These are phyloP conservation scores for Chaetorhynchus papuensis DNA, from an alignment of 2,113 vertebrate species.

Conservation along the genomic window DNA sequence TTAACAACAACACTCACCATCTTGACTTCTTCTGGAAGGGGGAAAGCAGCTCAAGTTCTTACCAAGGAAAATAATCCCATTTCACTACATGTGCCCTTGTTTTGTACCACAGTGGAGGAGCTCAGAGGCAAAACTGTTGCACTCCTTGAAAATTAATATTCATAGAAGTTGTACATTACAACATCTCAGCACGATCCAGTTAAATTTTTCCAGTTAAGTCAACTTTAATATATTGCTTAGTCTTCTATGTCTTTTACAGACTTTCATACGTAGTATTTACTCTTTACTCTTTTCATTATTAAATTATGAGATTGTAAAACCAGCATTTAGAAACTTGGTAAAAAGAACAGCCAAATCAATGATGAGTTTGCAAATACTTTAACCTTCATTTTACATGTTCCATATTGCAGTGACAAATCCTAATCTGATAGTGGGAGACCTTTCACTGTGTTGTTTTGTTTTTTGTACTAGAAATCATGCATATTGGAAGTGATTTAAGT, in stretches of 20 bases:
- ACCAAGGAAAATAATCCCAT: not conserved
- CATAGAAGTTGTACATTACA: not conserved
- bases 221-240: not conserved
- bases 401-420: not conserved
- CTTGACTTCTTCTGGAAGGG: constrained; percentile 44
- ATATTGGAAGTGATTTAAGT: not conserved
- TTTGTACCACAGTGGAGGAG: not conserved
- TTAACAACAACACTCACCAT: not conserved
- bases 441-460: not conserved
- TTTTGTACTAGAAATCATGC: not conserved
- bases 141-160: not conserved
- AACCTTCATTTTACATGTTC: not conserved
- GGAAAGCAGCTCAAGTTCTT: constrained; percentile 5
- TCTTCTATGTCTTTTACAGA: not conserved
- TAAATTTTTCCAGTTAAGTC: not conserved
- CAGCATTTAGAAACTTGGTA: not conserved
- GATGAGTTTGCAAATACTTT: not conserved
- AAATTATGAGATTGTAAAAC: not conserved
- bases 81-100: not conserved
- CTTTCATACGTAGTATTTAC: not conserved
- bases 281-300: not conserved
- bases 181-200: not conserved
- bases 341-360: not conserved
- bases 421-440: not conserved
- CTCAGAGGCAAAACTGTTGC: not conserved